Evolutionary conservation across 2,888 invertebrate species (phyloP).

Genomic region (Tubulanus polymorphus): DNA sequence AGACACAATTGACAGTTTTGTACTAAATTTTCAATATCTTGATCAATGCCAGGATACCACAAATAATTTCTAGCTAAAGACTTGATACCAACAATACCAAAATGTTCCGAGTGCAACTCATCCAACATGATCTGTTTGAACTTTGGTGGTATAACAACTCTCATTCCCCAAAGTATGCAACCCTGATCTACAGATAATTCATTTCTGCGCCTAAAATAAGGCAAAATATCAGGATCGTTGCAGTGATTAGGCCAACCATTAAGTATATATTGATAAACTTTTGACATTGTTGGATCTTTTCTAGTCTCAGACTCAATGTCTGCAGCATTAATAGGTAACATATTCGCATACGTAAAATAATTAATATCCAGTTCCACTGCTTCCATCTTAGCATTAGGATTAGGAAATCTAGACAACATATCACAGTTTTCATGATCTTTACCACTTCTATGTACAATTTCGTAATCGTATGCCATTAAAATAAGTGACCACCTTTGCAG

Average conservation of each 20-base stretch:
- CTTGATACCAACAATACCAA: conserved; percentile 1
- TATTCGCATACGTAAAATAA: not conserved
- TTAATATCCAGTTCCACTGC: not conserved
- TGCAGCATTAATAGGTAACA: not conserved
- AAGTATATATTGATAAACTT: not conserved
- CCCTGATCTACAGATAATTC: conserved; percentile 2
- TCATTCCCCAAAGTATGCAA: conserved; percentile 1
- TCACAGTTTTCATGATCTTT: conserved; percentile 32
- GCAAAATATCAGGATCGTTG: not conserved
- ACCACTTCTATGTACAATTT: conserved; percentile 29
- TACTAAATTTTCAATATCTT: not conserved
- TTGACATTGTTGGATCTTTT: conserved; percentile 1
- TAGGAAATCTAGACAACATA: conserved; percentile 29
- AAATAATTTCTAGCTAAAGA: not conserved
- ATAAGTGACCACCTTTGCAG: conserved; percentile 27
- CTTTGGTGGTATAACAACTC: not conserved
- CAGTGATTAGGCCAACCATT: not conserved
- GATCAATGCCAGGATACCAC: conserved; percentile 3
- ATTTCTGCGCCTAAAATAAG: not conserved
- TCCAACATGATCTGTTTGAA: not conserved
- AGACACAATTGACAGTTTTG: not conserved
- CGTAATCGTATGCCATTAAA: conserved; percentile 40
- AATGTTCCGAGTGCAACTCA: not conserved
- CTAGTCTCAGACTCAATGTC: not conserved
- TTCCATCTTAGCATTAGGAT: not conserved